A percentile compares a stretch with the other conserved stretches of the same genome.
Conservation (phyloP, 2,888 invertebrate species). For the Trichogramma dendrolimi region DNA sequence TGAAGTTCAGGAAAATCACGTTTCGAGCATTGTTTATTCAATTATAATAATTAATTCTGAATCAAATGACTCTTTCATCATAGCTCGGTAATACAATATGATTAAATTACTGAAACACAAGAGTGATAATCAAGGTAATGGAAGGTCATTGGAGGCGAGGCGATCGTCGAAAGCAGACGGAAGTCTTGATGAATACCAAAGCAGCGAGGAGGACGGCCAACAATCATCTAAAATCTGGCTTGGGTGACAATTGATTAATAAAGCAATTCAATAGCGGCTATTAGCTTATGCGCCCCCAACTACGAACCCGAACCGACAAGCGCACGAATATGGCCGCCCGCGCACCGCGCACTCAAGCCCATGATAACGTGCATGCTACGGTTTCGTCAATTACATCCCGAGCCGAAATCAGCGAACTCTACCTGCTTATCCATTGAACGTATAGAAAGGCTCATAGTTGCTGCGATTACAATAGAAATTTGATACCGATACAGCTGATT, state of each 20-base stretch:
- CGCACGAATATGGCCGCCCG: no score
- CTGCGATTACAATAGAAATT: no score
- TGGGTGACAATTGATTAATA: constrained; percentile 38
- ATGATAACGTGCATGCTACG: constrained; percentile 20
- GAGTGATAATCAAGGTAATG: not conserved
- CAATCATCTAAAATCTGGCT: constrained; percentile 36
- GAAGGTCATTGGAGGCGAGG: not conserved
- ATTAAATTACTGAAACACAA: no score
- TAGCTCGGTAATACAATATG: no score
- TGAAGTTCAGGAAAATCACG: no score
- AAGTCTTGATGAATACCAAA: not conserved
- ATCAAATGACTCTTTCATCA: no score
- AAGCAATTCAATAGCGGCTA: constrained; percentile 39
- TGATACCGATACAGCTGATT: no score
- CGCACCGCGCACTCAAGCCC: not conserved
- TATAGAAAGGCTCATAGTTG: no score
- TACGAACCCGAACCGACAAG: constrained; percentile 27
- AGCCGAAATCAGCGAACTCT: constrained; percentile 12
- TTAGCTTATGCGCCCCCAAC: constrained; percentile 33
- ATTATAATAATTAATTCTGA: no score
- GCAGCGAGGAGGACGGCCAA: constrained; percentile 28
- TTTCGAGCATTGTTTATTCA: no score
- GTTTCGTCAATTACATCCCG: constrained; percentile 19
- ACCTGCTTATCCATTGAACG: not conserved
- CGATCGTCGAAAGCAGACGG: not conserved